phyloP scores from a whole-genome alignment of 2,888 invertebrate species.

The Tachina lurida region DNA sequence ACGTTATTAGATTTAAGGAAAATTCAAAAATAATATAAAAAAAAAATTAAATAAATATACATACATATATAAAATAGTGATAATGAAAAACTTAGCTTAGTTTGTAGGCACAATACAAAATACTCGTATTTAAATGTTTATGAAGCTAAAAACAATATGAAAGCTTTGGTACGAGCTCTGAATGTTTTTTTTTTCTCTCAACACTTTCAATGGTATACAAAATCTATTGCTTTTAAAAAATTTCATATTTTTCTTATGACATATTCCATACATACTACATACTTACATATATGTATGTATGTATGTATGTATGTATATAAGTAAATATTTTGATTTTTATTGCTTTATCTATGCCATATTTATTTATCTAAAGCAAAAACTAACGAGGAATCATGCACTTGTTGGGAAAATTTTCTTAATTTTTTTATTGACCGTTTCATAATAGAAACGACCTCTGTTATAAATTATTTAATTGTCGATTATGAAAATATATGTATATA shows the following conservation, averaged over 20 bases:
- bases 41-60: constrained; percentile 3
- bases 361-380: constrained; percentile 43
- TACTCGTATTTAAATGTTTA: no score
- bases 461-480: constrained; percentile 49
- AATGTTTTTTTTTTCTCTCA: no score
- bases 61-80: constrained; percentile 21
- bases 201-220: no score
- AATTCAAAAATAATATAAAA: constrained; percentile 15
- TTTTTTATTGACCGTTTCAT: constrained; percentile 29
- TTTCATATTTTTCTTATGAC: background rate
- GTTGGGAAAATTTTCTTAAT: constrained; percentile 39
- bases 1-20: constrained; percentile 55
- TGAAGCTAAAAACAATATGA: no score
- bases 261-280: background rate
- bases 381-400: constrained; percentile 34
- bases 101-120: no score
- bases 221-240: background rate
- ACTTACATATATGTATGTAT: no score
- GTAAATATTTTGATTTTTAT: constrained; percentile 9
- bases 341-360: constrained; percentile 37
- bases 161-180: no score
- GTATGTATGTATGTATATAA: no score
- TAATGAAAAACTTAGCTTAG: no score
- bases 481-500: constrained; percentile 25
- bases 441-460: constrained; percentile 66